Evolutionary conservation across 1,140 invertebrate species (phyloP).

Genomic region (Caenorhabditis latens): DNA sequence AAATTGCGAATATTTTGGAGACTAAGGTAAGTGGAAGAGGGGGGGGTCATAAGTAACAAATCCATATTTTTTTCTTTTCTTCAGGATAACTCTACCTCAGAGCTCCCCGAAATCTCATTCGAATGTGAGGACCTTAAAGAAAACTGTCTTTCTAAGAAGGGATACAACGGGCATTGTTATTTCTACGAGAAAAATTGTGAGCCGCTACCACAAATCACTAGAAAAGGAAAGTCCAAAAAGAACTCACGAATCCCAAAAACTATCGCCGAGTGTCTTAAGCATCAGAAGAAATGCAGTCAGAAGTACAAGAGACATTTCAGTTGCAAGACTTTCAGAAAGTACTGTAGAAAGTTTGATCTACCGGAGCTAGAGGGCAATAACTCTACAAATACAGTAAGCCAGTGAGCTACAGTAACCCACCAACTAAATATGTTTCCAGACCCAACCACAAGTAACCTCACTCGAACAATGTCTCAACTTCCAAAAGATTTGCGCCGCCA

Average conservation of each 20-base stretch:
- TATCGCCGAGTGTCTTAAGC: background rate
- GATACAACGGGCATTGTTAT: constrained; percentile 53
- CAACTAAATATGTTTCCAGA: background rate
- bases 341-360: constrained; percentile 5
- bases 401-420: background rate
- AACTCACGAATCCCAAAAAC: background rate
- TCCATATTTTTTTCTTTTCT: no score
- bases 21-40: background rate
- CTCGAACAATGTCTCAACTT: constrained; percentile 41
- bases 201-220: background rate
- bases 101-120: background rate
- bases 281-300: constrained; percentile 27
- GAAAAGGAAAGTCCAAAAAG: constrained; percentile 7
- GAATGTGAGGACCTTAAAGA: constrained; percentile 25
- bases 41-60: background rate
- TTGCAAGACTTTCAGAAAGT: constrained; percentile 28
- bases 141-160: constrained; percentile 14
- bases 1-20: constrained; percentile 25
- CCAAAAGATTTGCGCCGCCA: constrained; percentile 44
- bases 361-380: constrained; percentile 8
- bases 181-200: constrained; percentile 47
- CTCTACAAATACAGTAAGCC: background rate
- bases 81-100: background rate
- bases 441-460: background rate
- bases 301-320: constrained; percentile 25